These are phyloP conservation scores for Saxicola maurus DNA, from an alignment of 2,797 vertebrate genomes.

Conservation along the genomic window DNA sequence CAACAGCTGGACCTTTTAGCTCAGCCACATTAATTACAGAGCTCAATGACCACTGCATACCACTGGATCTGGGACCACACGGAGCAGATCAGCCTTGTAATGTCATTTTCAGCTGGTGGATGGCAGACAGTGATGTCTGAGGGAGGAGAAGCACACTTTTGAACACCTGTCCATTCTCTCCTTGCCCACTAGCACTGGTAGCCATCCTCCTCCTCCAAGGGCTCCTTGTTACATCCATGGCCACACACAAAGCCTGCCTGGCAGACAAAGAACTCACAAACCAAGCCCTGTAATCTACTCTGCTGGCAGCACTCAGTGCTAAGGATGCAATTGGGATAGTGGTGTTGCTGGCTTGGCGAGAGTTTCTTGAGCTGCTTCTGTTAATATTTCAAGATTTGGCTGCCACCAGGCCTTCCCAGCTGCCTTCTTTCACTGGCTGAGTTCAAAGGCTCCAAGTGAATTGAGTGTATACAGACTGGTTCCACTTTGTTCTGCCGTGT, in stretches of 20 bases:
- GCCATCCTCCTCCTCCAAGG: not conserved
- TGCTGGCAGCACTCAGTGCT: constrained; percentile 30
- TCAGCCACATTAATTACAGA: constrained; percentile 26
- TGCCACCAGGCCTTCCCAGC: not conserved
- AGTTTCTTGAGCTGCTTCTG: not conserved
- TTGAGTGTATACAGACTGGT: not conserved
- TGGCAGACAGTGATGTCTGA: rapidly evolving
- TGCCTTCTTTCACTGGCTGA: not conserved
- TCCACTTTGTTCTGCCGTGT: not conserved
- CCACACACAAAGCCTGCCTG: constrained; percentile 58
- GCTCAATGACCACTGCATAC: not conserved
- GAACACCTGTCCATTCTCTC: not conserved
- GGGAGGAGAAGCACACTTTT: not conserved
- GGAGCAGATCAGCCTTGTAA: not conserved
- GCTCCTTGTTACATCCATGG: not conserved
- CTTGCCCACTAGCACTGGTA: not conserved
- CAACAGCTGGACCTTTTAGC: not conserved
- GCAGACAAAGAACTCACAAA: constrained; percentile 24
- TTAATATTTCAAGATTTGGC: not conserved
- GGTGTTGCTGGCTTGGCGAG: not conserved
- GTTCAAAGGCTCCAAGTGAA: not conserved
- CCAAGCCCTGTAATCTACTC: constrained; percentile 27
- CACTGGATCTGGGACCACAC: not conserved
- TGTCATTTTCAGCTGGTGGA: rapidly evolving
- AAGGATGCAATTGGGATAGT: not conserved